Base-by-base conservation (phyloP, 2,797 vertebrate species). In the Neomorphus geoffroyi region DNA sequence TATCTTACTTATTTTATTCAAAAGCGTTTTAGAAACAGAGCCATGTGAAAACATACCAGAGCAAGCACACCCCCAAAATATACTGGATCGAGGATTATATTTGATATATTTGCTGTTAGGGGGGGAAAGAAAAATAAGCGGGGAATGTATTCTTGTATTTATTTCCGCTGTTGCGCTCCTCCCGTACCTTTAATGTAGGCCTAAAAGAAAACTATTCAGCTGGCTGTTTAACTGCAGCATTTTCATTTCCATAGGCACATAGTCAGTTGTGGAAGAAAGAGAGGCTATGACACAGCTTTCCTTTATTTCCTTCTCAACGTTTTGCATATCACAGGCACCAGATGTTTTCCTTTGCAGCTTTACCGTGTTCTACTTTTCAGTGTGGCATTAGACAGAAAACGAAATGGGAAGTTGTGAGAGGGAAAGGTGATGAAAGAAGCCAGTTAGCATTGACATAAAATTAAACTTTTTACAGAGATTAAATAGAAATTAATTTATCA, bases 261-360 rank as follows among this genome's bases (percentile, higher is more conserved):
- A 73, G 71, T 58, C 37, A 57, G 48, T 78, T 88, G 21, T 80
- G 57, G 75, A 78, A 86, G 54, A 80, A 57, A 72, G 61, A 66
- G 37, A 33, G 15, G 6, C 80, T 54, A 65, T 0, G 12, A 69
- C 58, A 95, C 75, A 90, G 82, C 57, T 93, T 91, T 78, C 69
- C 78, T 89, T 92, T 88, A 69, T 83, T 91, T 89, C 57, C 56
- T 77, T 79, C 69, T 45, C 45, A 32, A 60, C 53, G 61, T 65
- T 94, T 92, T 94, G 80, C 77, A 50, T 91, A 83, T 94, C 90
- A 83, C 41, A 91, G 65, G 65, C 75, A 74, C 90, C 87, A 95
- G 87, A 90, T 94, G 75, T 90, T 91, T 86, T 82, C 43, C 70
- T 83, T 86, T 93, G 72, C 79, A 90, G 50, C 61, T 88, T 91